These are phyloP conservation scores for Tenrec ecaudatus DNA, from an alignment of 2,113 vertebrate species.

Conservation along the genomic window DNA sequence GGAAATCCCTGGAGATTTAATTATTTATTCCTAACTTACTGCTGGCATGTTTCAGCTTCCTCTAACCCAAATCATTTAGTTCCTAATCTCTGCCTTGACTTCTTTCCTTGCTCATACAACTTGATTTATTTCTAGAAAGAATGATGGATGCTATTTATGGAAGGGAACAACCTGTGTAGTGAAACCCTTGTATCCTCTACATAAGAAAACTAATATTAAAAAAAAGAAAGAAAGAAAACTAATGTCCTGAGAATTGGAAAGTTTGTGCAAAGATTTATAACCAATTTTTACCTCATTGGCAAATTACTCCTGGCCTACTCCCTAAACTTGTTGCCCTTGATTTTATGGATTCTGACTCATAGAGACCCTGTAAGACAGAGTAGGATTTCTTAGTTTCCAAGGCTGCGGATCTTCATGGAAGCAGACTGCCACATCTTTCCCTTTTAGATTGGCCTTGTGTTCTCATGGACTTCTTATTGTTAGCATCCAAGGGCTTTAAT, in stretches of 20 bases:
- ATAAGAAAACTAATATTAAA: background rate
- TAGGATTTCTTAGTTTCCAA: background rate
- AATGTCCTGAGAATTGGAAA: background rate
- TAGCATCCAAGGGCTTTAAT: no score
- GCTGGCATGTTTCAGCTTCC: background rate
- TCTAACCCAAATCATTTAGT: background rate
- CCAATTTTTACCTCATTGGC: background rate
- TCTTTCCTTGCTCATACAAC: background rate
- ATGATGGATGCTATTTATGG: background rate
- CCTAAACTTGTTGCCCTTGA: background rate
- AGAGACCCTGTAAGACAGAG: background rate
- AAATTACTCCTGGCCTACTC: background rate
- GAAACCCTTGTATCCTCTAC: background rate
- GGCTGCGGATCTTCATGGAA: background rate
- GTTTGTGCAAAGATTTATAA: no score
- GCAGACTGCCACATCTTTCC: background rate
- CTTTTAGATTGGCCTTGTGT: no score
- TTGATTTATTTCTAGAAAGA: constrained; percentile 47
- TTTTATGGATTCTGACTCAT: background rate
- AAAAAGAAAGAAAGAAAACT: no score
- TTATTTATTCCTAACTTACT: background rate
- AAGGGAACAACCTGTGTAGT: background rate
- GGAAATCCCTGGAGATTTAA: background rate
- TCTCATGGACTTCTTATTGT: no score
- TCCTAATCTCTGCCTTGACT: background rate